These are phyloP conservation scores for Aplodontia rufa DNA, from an alignment of 2,113 vertebrate species.

Conservation along the genomic window DNA sequence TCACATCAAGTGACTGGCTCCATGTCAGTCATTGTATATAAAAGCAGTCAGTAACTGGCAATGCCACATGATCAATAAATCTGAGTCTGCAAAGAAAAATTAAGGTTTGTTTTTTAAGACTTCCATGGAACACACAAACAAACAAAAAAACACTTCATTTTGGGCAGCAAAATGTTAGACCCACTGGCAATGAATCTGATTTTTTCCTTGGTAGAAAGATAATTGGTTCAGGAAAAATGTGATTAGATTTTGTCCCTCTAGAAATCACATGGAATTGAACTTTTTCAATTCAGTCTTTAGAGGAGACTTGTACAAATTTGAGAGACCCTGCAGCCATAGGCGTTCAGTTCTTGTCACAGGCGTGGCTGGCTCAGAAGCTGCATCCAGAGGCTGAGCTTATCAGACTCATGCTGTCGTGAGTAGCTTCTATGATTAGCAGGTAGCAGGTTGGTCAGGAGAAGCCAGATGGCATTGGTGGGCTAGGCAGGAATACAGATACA, in stretches of 20 bases:
- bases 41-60: background rate
- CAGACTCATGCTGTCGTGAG: background rate
- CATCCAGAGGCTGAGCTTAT: background rate
- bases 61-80: background rate
- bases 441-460: background rate
- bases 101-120: conserved; percentile 48
- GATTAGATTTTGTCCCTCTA: conserved; percentile 69
- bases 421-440: background rate
- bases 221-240: conserved; percentile 67
- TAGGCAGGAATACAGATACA: background rate
- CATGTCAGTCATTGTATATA: background rate
- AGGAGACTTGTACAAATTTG: conserved; percentile 19
- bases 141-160: background rate
- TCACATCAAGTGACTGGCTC: background rate
- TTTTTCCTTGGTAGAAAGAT: conserved; percentile 54
- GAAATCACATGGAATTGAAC: conserved; percentile 62
- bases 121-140: background rate
- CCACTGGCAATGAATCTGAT: conserved; percentile 51
- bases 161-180: conserved; percentile 43
- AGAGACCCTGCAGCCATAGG: background rate
- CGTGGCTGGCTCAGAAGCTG: background rate
- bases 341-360: background rate
- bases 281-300: conserved; percentile 51
- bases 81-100: conserved; percentile 31
- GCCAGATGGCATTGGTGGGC: background rate